phyloP scores from a whole-genome alignment of 2,888 invertebrate genomes.

The Pemphredon lugubris region DNA sequence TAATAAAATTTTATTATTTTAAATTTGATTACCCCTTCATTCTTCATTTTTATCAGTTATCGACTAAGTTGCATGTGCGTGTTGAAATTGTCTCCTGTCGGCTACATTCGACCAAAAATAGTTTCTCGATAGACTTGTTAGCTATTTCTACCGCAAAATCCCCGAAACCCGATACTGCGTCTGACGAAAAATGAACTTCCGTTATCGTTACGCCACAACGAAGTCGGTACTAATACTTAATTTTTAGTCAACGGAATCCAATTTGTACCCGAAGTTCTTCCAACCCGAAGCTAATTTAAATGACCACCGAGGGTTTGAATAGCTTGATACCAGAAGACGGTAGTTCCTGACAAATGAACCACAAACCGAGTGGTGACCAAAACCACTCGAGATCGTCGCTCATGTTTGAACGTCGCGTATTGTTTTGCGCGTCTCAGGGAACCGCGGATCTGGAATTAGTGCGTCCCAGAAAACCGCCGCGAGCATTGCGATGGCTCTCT shows the following conservation, averaged over 20 bases:
- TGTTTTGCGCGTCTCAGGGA: conserved; percentile 76
- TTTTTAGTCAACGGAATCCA: conserved; percentile 16
- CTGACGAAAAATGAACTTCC: too few relatives aligned
- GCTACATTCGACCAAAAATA: too few relatives aligned
- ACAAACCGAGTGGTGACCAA: conserved; percentile 68
- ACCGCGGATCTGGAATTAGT: conserved; percentile 75
- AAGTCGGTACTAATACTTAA: background rate
- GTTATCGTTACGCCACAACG: too few relatives aligned
- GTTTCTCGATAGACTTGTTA: too few relatives aligned
- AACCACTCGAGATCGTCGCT: conserved; percentile 62
- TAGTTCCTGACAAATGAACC: conserved; percentile 67
- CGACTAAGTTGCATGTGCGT: too few relatives aligned
- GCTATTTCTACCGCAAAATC: too few relatives aligned
- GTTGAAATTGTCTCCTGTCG: too few relatives aligned
- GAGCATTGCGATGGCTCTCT: conserved; percentile 35
- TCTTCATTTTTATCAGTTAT: too few relatives aligned
- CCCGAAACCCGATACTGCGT: too few relatives aligned
- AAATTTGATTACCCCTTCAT: too few relatives aligned
- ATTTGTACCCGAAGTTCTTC: conserved; percentile 29
- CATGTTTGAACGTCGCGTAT: conserved; percentile 69
- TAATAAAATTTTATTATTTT: too few relatives aligned
- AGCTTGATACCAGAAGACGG: conserved; percentile 44
- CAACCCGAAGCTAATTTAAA: conserved; percentile 40
- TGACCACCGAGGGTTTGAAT: conserved; percentile 42
- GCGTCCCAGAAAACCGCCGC: conserved; percentile 71